Conservation (phyloP, 2,888 invertebrate species). For the Peribatodes rhomboidaria region DNA sequence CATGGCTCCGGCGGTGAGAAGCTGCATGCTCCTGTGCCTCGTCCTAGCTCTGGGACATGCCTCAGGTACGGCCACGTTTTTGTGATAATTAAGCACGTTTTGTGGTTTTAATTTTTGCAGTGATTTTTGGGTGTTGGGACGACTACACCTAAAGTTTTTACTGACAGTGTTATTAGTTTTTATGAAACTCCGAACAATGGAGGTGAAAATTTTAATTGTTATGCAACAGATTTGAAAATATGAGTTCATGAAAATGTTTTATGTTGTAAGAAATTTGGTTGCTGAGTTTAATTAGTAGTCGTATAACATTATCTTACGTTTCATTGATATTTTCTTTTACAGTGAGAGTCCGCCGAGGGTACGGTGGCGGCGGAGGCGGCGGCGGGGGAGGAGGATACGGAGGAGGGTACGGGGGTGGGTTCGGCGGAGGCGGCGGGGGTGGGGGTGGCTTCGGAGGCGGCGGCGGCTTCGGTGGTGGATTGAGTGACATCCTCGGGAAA, state of each 20-base stretch:
- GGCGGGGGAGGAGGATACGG: slow-evolving; percentile 58
- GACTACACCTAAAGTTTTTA: slow-evolving; percentile 5
- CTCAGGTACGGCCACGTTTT: slow-evolving; percentile 56
- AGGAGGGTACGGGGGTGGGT: slow-evolving; percentile 50
- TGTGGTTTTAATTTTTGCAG: slow-evolving; percentile 14
- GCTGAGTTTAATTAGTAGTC: neutral
- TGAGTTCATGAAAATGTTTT: neutral
- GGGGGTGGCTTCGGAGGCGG: slow-evolving; percentile 56
- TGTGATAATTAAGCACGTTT: slow-evolving; percentile 8
- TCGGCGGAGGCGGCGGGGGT: slow-evolving; percentile 54
- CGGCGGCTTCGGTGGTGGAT: slow-evolving; percentile 60
- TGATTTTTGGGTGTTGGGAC: slow-evolving; percentile 2
- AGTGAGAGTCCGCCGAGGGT: slow-evolving; percentile 71
- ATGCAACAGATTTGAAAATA: neutral
- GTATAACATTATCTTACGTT: no score
- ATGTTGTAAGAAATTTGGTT: neutral
- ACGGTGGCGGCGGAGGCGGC: slow-evolving; percentile 57
- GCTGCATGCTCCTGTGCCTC: slow-evolving; percentile 59
- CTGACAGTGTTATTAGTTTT: neutral
- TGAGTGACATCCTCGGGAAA: slow-evolving; percentile 64
- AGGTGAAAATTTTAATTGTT: neutral
- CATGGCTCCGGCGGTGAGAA: slow-evolving; percentile 67
- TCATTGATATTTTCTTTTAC: slow-evolving; percentile 48
- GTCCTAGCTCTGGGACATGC: slow-evolving; percentile 54
- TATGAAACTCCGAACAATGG: slow-evolving; percentile 6